Evolutionary conservation across 2,113 vertebrate genomes (phyloP).

Genomic region (Natator depressus): DNA sequence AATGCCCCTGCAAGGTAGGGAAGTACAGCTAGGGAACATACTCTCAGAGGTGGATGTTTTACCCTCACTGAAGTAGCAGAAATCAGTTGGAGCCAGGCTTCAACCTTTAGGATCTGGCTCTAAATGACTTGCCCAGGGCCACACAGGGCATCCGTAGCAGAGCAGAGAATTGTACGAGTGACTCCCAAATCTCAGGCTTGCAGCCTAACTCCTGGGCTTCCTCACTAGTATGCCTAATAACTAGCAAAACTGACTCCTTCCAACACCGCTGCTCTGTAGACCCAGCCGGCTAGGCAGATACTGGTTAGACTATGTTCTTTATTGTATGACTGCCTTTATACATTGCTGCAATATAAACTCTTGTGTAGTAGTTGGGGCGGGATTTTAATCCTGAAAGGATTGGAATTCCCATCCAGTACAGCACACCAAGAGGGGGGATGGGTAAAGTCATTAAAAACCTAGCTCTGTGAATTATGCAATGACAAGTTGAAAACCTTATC

Average conservation of each 20-base stretch:
- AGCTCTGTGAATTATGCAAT: constrained; percentile 34
- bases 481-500: constrained; percentile 19
- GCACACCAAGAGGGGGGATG: background rate
- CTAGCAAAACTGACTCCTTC: background rate
- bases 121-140: background rate
- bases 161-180: background rate
- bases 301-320: background rate
- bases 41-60: background rate
- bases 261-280: accelerated
- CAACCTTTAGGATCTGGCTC: background rate
- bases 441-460: constrained; percentile 42
- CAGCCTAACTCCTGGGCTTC: background rate
- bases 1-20: background rate
- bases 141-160: background rate
- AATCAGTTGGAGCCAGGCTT: background rate
- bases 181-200: background rate
- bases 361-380: background rate
- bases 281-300: background rate
- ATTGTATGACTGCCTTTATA: accelerated
- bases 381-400: constrained; percentile 8
- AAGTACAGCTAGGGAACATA: background rate
- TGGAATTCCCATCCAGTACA: accelerated
- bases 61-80: background rate
- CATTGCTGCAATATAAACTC: accelerated
- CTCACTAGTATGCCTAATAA: background rate